Percentiles rank a stretch among this genome's conserved stretches.
These are phyloP conservation scores for Nannoperca obscura DNA, from an alignment of 2,797 vertebrate genomes.

Conservation along the genomic window DNA sequence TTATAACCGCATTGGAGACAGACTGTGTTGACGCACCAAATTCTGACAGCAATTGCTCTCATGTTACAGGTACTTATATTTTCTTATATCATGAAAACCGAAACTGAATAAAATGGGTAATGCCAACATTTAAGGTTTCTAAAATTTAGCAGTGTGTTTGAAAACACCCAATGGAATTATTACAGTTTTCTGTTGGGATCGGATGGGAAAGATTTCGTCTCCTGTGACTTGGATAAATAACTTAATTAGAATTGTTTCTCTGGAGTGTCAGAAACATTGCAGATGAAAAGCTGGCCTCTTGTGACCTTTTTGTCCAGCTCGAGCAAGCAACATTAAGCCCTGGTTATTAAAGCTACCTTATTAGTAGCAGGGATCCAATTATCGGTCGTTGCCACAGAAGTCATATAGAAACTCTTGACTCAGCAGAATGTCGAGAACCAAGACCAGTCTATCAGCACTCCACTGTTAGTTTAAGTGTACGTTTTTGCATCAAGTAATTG, in stretches of 20 bases:
- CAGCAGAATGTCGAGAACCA: constrained; percentile 12
- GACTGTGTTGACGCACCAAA: constrained; percentile 16
- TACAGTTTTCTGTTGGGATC: background rate
- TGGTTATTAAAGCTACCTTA: constrained; percentile 18
- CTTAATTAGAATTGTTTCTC: constrained; percentile 7
- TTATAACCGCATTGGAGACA: background rate
- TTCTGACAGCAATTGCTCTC: constrained; percentile 7
- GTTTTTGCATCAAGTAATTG: background rate
- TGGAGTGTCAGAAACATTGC: background rate
- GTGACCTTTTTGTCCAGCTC: constrained; percentile 8
- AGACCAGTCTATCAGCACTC: constrained; percentile 12
- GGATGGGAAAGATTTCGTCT: background rate
- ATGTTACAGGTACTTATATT: constrained; percentile 13
- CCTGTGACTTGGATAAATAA: constrained; percentile 7
- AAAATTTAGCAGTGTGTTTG: background rate
- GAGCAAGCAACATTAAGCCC: background rate
- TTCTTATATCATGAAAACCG: background rate
- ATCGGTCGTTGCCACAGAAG: background rate
- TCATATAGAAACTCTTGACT: constrained; percentile 12
- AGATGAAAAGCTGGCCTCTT: constrained; percentile 5
- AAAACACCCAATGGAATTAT: background rate
- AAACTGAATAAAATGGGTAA: background rate
- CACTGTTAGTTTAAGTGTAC: background rate
- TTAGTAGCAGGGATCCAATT: constrained; percentile 28
- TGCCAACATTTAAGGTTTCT: background rate